Percentiles rank a stretch among this genome's conserved stretches.
phyloP scores from a whole-genome alignment of 2,113 vertebrate genomes.

The Tragelaphus scriptus region DNA sequence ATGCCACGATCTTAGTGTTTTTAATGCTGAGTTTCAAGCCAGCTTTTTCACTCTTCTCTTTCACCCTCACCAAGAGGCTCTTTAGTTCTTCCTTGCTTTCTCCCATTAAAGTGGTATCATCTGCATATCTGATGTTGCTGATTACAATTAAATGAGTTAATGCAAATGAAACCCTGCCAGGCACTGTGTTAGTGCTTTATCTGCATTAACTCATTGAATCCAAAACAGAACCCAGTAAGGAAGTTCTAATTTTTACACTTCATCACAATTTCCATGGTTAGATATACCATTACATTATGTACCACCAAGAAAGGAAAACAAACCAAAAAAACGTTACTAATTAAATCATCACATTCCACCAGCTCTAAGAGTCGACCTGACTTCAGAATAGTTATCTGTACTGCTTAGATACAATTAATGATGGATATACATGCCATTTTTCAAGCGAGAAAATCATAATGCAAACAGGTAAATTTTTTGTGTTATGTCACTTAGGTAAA shows the following conservation, averaged over 20 bases:
- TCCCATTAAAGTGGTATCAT: background rate
- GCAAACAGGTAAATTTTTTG: background rate
- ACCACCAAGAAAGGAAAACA: background rate
- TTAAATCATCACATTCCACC: background rate
- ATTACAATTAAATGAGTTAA: background rate
- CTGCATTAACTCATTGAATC: background rate
- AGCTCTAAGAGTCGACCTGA: background rate
- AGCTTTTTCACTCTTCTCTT: background rate
- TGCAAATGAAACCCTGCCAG: background rate
- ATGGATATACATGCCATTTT: background rate
- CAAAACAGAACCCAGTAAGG: background rate
- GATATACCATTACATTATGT: background rate
- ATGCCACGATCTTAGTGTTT: background rate
- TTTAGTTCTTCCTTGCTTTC: background rate
- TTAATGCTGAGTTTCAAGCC: background rate
- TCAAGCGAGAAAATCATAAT: background rate
- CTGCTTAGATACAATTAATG: background rate
- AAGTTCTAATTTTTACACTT: background rate
- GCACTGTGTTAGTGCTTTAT: background rate
- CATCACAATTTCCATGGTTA: background rate
- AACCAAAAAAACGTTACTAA: background rate
- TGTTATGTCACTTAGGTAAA: background rate
- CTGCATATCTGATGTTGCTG: background rate
- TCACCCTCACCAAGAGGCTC: background rate
- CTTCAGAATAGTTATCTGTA: background rate